phyloP scores from a whole-genome alignment of 2,888 invertebrate species.

The Agrypnus murinus region DNA sequence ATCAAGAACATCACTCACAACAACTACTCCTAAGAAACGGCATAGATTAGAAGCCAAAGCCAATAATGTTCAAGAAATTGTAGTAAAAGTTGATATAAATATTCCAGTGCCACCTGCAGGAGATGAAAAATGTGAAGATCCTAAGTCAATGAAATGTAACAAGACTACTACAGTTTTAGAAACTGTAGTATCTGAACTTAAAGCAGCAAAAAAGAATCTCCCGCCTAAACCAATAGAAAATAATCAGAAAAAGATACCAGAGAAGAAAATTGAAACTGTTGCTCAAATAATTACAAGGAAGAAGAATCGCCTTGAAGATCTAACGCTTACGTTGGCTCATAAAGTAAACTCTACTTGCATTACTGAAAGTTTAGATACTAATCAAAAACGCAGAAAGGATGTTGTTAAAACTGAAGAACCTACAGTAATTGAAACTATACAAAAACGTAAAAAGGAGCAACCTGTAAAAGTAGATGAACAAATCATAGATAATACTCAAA shows the following conservation, averaged over 20 bases:
- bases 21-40: constrained; percentile 82
- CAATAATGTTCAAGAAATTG: constrained; percentile 70
- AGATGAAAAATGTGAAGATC: constrained; percentile 64
- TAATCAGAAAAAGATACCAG: constrained; percentile 47
- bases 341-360: constrained; percentile 72
- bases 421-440: constrained; percentile 72
- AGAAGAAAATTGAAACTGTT: constrained; percentile 64
- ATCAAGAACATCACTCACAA: constrained; percentile 55
- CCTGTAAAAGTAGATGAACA: constrained; percentile 54
- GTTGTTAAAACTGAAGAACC: constrained; percentile 25
- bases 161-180: constrained; percentile 59
- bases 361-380: constrained; percentile 1
- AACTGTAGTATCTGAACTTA: constrained; percentile 67
- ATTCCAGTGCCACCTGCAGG: constrained; percentile 60
- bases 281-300: constrained; percentile 75
- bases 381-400: constrained; percentile 38
- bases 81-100: constrained; percentile 51
- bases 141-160: constrained; percentile 40
- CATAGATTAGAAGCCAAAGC: constrained; percentile 77
- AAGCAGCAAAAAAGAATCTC: constrained; percentile 67
- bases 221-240: constrained; percentile 50
- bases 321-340: constrained; percentile 76
- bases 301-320: constrained; percentile 78
- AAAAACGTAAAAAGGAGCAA: constrained; percentile 74
- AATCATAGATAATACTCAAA: constrained; percentile 72